These are phyloP conservation scores for Osmerus mordax DNA, from an alignment of 2,113 vertebrate species.

Conservation along the genomic window DNA sequence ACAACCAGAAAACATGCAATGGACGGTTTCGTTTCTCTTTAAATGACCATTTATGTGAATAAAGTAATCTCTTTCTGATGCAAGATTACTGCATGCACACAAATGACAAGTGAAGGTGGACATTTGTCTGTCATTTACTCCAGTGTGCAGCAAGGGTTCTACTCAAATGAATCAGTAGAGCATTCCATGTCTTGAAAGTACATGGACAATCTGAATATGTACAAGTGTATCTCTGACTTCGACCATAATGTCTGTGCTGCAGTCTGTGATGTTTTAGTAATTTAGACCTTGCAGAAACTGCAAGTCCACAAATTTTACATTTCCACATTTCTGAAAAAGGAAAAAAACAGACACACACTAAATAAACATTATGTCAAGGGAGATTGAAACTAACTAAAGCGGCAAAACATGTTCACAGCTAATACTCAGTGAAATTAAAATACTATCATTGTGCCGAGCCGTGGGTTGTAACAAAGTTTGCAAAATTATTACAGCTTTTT, in stretches of 20 bases:
- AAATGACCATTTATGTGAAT: conserved; percentile 18
- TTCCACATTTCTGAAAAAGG: too few species aligned
- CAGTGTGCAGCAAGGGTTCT: conserved; percentile 2
- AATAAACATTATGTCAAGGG: too few species aligned
- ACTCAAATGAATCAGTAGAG: background rate
- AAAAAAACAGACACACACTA: too few species aligned
- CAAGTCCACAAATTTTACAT: too few species aligned
- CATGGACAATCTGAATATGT: conserved; percentile 10
- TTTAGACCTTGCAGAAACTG: background rate
- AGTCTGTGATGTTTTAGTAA: background rate
- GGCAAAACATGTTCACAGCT: too few species aligned
- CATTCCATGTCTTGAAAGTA: conserved; percentile 16
- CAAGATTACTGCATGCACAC: conserved; percentile 17
- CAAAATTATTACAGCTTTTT: too few species aligned
- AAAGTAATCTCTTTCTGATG: conserved; percentile 9
- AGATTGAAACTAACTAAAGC: too few species aligned
- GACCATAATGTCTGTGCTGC: background rate
- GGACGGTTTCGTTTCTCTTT: conserved; percentile 10
- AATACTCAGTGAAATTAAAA: too few species aligned
- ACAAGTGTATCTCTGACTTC: background rate
- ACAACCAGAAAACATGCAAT: conserved; percentile 21
- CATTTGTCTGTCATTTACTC: conserved; percentile 6
- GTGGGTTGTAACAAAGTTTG: too few species aligned
- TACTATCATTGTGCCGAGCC: too few species aligned
- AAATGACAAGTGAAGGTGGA: conserved; percentile 13